phyloP scores from a whole-genome alignment of 2,888 invertebrate genomes.

The Pedicia rivosa region DNA sequence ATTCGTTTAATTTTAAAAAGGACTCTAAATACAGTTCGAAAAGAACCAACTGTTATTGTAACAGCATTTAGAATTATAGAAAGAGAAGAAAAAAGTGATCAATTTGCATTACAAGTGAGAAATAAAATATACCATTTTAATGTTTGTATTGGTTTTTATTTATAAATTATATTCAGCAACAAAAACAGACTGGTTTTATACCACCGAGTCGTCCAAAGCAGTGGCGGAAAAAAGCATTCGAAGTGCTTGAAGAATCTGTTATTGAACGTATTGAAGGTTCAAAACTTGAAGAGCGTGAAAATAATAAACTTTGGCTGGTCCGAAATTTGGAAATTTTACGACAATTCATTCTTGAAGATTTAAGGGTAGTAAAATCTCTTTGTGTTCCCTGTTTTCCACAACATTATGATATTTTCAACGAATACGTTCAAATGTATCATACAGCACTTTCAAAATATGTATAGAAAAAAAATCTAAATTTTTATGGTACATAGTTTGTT shows the following conservation, averaged over 20 bases:
- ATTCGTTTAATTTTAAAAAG: conserved; percentile 76
- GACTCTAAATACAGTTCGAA: conserved; percentile 84
- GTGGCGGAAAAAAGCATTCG: conserved; percentile 77
- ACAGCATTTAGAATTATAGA: conserved; percentile 93
- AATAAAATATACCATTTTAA: neutral
- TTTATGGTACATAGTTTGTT: conserved; percentile 4
- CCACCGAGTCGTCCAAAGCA: conserved; percentile 88
- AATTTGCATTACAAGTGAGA: conserved; percentile 55
- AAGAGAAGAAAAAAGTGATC: conserved; percentile 89
- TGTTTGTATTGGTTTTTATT: neutral
- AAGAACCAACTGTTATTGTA: conserved; percentile 89
- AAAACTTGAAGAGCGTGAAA: conserved; percentile 76
- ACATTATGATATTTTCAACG: conserved; percentile 80
- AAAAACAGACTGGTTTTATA: conserved; percentile 71
- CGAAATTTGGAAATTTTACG: conserved; percentile 80
- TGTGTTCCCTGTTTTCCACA: conserved; percentile 93
- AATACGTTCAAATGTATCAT: conserved; percentile 90
- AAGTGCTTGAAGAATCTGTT: conserved; percentile 63
- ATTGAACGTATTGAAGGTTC: conserved; percentile 84
- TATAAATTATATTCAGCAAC: conserved; percentile 33
- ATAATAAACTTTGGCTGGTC: conserved; percentile 92
- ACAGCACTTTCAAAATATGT: conserved; percentile 65
- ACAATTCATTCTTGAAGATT: conserved; percentile 76
- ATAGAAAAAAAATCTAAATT: conserved; percentile 23
- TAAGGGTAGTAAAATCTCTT: conserved; percentile 76